Conservation (phyloP, 2,888 invertebrate species). For the Sphaerophoria rueppellii region DNA sequence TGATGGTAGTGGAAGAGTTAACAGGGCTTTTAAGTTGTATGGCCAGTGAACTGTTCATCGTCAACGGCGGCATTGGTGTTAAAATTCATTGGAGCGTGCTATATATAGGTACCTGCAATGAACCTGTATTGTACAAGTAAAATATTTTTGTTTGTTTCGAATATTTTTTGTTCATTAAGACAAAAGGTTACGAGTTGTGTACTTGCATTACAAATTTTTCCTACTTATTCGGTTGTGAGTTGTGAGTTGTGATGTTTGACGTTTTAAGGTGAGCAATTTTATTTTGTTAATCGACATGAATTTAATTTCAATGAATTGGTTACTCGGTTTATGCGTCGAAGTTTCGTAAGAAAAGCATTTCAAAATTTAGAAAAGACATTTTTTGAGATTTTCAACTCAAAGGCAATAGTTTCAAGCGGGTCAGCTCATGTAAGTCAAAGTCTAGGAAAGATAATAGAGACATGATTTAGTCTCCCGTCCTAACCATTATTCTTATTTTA, state of each 20-base stretch:
- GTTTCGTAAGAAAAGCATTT: too few relatives aligned
- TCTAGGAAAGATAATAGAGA: too few relatives aligned
- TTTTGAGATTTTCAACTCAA: too few relatives aligned
- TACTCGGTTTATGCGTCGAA: too few relatives aligned
- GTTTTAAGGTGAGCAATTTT: not conserved
- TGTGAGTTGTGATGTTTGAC: not conserved
- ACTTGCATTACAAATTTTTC: slow-evolving; percentile 26
- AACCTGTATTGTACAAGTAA: not conserved
- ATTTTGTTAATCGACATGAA: not conserved
- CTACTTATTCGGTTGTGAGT: slow-evolving; percentile 9
- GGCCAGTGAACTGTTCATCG: slow-evolving; percentile 60
- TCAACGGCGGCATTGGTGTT: slow-evolving; percentile 24
- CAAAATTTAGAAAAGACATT: too few relatives aligned
- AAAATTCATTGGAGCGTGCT: slow-evolving; percentile 59
- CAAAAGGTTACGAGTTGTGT: not conserved
- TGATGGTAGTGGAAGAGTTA: slow-evolving; percentile 50
- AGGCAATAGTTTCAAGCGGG: too few relatives aligned
- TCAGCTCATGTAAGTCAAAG: too few relatives aligned
- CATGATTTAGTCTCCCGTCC: too few relatives aligned
- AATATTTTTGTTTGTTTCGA: not conserved
- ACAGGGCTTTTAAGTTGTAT: slow-evolving; percentile 50
- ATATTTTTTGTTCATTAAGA: not conserved
- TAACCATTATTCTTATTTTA: too few relatives aligned
- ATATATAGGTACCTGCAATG: not conserved
- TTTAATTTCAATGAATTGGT: too few relatives aligned